phyloP scores from a whole-genome alignment of 2,797 vertebrate species.

The Neostethus bicornis region DNA sequence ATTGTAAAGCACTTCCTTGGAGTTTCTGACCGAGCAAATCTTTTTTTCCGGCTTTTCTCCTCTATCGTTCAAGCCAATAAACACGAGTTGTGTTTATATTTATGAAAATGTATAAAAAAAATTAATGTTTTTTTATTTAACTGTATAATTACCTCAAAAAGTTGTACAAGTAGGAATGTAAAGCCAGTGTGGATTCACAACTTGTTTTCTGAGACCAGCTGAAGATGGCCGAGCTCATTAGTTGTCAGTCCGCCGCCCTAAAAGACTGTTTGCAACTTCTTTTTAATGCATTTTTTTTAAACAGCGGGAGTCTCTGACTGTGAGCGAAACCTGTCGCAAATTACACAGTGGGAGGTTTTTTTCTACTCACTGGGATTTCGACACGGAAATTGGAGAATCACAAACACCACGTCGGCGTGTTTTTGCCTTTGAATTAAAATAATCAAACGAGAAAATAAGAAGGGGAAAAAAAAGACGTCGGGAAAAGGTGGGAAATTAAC shows the following conservation, averaged over 20 bases:
- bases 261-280: slow-evolving; percentile 31
- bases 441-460: slow-evolving; percentile 28
- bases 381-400: slow-evolving; percentile 15
- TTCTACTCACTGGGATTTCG: slow-evolving; percentile 29
- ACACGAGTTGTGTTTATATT: slow-evolving; percentile 1
- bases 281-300: slow-evolving; percentile 43
- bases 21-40: not conserved
- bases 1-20: not conserved
- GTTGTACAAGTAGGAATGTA: slow-evolving; percentile 9
- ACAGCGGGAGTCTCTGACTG: slow-evolving; percentile 44
- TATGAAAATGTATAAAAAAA: slow-evolving; percentile 3
- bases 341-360: slow-evolving; percentile 41
- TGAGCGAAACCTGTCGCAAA: slow-evolving; percentile 52
- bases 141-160: slow-evolving; percentile 17
- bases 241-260: slow-evolving; percentile 47
- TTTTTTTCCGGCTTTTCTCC: not conserved
- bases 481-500: slow-evolving; percentile 2
- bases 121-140: slow-evolving; percentile 3
- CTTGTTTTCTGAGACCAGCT: slow-evolving; percentile 19
- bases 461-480: not conserved
- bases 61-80: not conserved
- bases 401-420: slow-evolving; percentile 15
- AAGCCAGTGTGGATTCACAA: slow-evolving; percentile 17
- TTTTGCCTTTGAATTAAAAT: slow-evolving; percentile 22
- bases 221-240: slow-evolving; percentile 63